Evolutionary conservation across 2,888 invertebrate species (phyloP), one percentile per base, ranked within the genome.

Genomic region (Bombyx huttoni): DNA sequence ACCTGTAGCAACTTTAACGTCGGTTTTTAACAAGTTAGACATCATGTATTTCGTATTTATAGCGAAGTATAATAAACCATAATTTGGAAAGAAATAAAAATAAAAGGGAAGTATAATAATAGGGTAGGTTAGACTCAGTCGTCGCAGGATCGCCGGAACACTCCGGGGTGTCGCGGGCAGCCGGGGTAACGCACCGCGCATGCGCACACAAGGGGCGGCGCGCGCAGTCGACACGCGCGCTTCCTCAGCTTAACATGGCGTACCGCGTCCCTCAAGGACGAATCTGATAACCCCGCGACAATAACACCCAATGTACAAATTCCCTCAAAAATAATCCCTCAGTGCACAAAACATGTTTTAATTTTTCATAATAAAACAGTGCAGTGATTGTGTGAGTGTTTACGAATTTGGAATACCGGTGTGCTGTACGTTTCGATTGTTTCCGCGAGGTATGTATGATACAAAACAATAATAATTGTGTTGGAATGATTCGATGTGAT

Each of bases 171-270:
- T 40, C 40, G 7, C 40, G 40, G 40, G 24, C 24, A 24, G 24
- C 24, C 24, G 69, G 78, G 81, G 81, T 81, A 78, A 80, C 80
- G 81, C 77, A 78, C 60, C 61, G 70, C 82, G 82, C 86, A 75
- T 76, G 84, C 81, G 78, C 75, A 62, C 56, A 64, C 63, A 69
- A 73, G 78, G 80, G 75, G 78, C 73, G 79, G 75, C 67, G 71
- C 76, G 84, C 86, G 84, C 86, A 87, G 87, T 87, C 82, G 82
- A 76, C 82, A 81, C 82, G 84, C 86, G 87, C 79, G 75, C 76
- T 81, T 78, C 78, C 77, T 72, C 72, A 71, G 77, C 74, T 65
- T 75, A 80, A 81, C 78, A 84, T 82, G 86, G 84, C 81, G 85
- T 64, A 63, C 54, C 63, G 73, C 74, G 76, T 78, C 70, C 76